These are phyloP conservation scores for Trachelipus rathkii DNA, from an alignment of 1,140 invertebrate genomes.

Conservation along the genomic window DNA sequence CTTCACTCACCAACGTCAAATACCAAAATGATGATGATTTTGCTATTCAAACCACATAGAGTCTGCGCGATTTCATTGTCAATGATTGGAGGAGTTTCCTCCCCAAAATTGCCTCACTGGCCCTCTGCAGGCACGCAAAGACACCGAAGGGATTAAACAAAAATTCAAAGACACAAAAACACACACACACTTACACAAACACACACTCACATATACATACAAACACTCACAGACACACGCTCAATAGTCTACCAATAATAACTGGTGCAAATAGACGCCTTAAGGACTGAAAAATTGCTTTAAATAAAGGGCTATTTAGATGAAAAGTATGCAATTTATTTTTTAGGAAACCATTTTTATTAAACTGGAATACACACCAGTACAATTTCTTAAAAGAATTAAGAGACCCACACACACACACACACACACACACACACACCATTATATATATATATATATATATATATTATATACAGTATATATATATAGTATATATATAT, in stretches of 20 bases:
- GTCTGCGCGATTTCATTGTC: neutral
- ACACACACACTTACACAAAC: too few species aligned
- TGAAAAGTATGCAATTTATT: too few species aligned
- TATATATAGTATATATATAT: neutral
- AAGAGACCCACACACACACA: neutral
- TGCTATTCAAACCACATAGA: neutral
- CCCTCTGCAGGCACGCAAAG: neutral
- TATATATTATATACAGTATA: neutral
- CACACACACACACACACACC: neutral
- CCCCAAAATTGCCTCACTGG: neutral
- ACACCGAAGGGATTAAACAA: neutral
- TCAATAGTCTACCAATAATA: too few species aligned
- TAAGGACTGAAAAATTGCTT: too few species aligned
- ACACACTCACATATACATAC: too few species aligned
- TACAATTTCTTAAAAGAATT: too few species aligned
- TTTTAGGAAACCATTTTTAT: too few species aligned
- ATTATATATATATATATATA: constrained; percentile 13
- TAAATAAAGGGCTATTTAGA: too few species aligned
- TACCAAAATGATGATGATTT: neutral
- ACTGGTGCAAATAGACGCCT: too few species aligned
- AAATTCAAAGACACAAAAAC: too few species aligned
- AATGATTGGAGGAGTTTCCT: neutral
- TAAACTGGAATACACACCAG: too few species aligned
- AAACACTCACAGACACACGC: too few species aligned
- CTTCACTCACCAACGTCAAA: neutral